These are phyloP conservation scores for Parazoanthus darwini DNA, from an alignment of 92 coral and sea anemone genomes.

Conservation along the genomic window DNA sequence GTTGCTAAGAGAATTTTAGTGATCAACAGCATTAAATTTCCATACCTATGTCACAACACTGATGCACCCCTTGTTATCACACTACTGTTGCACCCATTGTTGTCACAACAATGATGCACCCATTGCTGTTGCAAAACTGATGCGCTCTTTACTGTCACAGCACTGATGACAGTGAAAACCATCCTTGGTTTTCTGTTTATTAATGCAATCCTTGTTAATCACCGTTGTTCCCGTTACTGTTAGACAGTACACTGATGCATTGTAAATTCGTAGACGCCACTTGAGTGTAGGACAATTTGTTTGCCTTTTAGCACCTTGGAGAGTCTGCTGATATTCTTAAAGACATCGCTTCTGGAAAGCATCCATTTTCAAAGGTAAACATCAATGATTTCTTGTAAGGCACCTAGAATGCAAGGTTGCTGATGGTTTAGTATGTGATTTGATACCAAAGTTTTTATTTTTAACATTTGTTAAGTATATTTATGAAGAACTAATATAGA, in stretches of 20 bases:
- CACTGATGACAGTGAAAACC: neutral
- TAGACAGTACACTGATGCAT: neutral
- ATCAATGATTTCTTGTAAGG: neutral
- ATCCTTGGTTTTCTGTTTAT: neutral
- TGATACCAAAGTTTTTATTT: too few species aligned
- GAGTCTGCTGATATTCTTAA: slow-evolving; percentile 68
- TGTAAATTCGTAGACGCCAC: neutral
- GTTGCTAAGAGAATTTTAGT: too few species aligned
- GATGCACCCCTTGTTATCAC: too few species aligned
- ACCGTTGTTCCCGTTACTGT: neutral
- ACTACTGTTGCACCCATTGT: too few species aligned
- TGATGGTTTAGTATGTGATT: neutral
- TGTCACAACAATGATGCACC: too few species aligned
- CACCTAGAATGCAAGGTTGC: neutral
- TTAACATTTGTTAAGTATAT: neutral
- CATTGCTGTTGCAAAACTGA: too few species aligned
- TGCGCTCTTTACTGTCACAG: neutral
- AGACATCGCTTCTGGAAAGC: slow-evolving; percentile 83
- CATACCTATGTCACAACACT: neutral
- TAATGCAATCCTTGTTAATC: neutral
- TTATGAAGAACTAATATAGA: too few species aligned
- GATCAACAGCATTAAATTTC: too few species aligned
- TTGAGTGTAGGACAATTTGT: neutral
- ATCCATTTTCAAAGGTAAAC: slow-evolving; percentile 87
- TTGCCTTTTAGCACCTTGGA: slow-evolving; percentile 80